Percentiles rank a stretch among this genome's conserved stretches.
Evolutionary conservation across 2,113 vertebrate genomes (phyloP).

Genomic region (Zosterops borbonicus): DNA sequence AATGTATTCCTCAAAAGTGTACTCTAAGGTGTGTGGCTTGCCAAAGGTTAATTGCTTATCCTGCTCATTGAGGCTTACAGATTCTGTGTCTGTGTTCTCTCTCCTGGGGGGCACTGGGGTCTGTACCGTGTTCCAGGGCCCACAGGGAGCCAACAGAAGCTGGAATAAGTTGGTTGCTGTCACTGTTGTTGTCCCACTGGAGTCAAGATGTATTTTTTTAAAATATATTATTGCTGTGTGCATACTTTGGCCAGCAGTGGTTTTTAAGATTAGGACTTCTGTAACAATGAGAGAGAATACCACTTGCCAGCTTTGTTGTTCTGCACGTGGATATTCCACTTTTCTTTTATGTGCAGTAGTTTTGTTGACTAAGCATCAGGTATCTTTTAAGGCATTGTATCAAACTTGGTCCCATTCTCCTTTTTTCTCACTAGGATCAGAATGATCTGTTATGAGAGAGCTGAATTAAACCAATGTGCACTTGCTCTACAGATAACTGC

Average conservation of each 20-base stretch:
- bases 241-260: neutral
- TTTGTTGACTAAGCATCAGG: neutral
- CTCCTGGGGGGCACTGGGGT: neutral
- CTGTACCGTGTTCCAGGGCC: neutral
- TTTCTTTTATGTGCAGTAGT: neutral
- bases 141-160: neutral
- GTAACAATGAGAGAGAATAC: neutral
- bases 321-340: rapidly evolving
- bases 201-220: neutral
- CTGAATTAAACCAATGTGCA: neutral
- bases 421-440: neutral
- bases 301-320: neutral
- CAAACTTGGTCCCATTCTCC: neutral
- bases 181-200: neutral
- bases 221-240: neutral
- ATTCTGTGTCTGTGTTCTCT: neutral
- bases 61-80: neutral
- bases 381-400: neutral
- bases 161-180: neutral
- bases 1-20: conserved; percentile 54
- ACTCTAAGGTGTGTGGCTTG: conserved; percentile 61
- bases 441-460: neutral
- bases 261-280: neutral
- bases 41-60: conserved; percentile 52
- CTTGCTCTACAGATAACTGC: neutral